Percentiles rank a stretch among this genome's conserved stretches.
Evolutionary conservation across 2,888 invertebrate species (phyloP).

Genomic region (Drosophila yooni): DNA sequence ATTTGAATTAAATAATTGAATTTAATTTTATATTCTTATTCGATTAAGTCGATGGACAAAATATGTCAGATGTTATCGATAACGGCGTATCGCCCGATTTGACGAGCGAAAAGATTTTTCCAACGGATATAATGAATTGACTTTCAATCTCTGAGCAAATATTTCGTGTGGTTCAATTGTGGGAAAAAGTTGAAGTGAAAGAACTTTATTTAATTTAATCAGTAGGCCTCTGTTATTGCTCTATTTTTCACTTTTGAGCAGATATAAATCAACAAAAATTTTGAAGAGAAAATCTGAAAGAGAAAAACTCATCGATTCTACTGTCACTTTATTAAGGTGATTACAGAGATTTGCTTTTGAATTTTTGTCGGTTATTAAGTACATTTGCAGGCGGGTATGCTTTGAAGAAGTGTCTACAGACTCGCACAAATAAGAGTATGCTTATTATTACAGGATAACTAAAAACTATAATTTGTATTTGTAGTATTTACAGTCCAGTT

Average conservation of each 20-base stretch:
- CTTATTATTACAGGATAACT: slow-evolving; percentile 63
- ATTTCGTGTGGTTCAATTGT: background rate
- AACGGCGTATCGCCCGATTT: background rate
- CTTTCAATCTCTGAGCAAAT: background rate
- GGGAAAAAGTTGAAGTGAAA: background rate
- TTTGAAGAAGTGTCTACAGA: slow-evolving; percentile 40
- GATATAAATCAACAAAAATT: background rate
- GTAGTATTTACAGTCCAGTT: slow-evolving; percentile 69
- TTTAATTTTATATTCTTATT: slow-evolving; percentile 8
- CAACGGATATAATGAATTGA: background rate
- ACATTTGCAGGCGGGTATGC: slow-evolving; percentile 61
- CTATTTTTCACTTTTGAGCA: background rate
- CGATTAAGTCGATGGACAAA: background rate
- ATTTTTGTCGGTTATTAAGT: slow-evolving; percentile 63
- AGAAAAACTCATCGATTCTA: background rate
- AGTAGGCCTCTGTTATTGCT: background rate
- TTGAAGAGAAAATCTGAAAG: background rate
- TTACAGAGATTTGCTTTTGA: slow-evolving; percentile 48
- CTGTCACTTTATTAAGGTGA: slow-evolving; percentile 57
- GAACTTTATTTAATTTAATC: background rate
- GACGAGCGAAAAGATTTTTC: background rate
- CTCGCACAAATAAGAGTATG: slow-evolving; percentile 55
- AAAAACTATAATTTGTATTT: slow-evolving; percentile 71
- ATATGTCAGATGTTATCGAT: slow-evolving; percentile 28
- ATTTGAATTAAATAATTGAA: slow-evolving; percentile 2